These are phyloP conservation scores for Deroplatys truncata DNA, from an alignment of 2,888 invertebrate species.

Conservation along the genomic window DNA sequence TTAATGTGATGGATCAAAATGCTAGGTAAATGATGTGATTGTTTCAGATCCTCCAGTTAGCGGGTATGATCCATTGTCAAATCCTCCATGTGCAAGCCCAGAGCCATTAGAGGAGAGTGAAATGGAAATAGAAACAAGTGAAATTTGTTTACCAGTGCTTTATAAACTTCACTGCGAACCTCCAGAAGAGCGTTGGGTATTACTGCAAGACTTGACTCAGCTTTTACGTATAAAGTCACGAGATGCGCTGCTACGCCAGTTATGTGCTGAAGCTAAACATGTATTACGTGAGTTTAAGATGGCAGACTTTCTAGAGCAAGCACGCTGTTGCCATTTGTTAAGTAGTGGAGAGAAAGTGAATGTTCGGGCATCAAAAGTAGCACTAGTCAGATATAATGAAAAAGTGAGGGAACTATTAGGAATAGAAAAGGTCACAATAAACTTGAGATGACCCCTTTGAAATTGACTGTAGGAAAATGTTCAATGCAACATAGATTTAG, in stretches of 20 bases:
- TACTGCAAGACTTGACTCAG: constrained; percentile 74
- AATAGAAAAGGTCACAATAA: constrained; percentile 62
- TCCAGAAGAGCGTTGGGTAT: constrained; percentile 71
- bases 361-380: constrained; percentile 74
- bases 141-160: constrained; percentile 72
- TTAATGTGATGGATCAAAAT: no score
- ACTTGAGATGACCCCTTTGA: constrained; percentile 24
- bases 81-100: constrained; percentile 52
- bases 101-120: constrained; percentile 51
- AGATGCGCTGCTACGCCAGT: constrained; percentile 72
- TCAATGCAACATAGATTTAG: neutral
- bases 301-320: constrained; percentile 74
- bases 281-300: constrained; percentile 68
- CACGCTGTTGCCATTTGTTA: constrained; percentile 73
- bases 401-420: constrained; percentile 76
- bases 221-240: constrained; percentile 75
- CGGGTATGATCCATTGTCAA: constrained; percentile 59
- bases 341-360: constrained; percentile 76
- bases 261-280: constrained; percentile 50
- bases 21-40: neutral
- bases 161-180: constrained; percentile 63
- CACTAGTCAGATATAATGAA: constrained; percentile 79
- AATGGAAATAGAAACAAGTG: constrained; percentile 78
- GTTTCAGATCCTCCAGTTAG: constrained; percentile 46
- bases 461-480: neutral